A percentile compares a stretch with the other conserved stretches of the same genome.
Conservation (phyloP, 2,888 invertebrate species). For the Muscina levida region DNA sequence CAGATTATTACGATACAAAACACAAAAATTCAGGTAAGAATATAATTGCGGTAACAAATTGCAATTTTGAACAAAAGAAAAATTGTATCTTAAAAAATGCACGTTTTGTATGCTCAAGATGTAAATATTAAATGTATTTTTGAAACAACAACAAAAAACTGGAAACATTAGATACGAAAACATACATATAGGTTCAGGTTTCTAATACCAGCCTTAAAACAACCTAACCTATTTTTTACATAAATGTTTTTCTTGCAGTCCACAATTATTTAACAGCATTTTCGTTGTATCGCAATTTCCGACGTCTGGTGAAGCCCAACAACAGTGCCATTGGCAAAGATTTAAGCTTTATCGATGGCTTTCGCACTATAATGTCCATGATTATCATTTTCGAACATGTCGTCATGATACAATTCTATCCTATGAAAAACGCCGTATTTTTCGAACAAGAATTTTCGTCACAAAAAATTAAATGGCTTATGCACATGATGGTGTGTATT, state of each 20-base stretch:
- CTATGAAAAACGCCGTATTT: slow-evolving; percentile 72
- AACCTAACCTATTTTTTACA: not conserved
- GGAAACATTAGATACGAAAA: too few relatives aligned
- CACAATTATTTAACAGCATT: slow-evolving; percentile 70
- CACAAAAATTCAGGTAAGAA: slow-evolving; percentile 56
- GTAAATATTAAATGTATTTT: too few relatives aligned
- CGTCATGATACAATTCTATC: slow-evolving; percentile 58
- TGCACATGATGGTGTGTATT: slow-evolving; percentile 81
- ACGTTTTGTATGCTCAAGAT: too few relatives aligned
- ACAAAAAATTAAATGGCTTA: slow-evolving; percentile 70
- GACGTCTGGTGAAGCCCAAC: slow-evolving; percentile 68
- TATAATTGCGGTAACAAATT: not conserved
- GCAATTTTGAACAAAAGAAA: not conserved
- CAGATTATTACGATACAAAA: slow-evolving; percentile 67
- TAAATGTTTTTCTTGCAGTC: slow-evolving; percentile 3
- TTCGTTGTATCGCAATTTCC: slow-evolving; percentile 74
- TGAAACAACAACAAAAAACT: too few relatives aligned
- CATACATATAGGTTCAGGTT: too few relatives aligned
- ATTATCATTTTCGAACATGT: slow-evolving; percentile 71
- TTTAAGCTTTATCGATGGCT: slow-evolving; percentile 72
- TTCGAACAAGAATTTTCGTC: slow-evolving; percentile 69
- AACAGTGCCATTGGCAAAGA: slow-evolving; percentile 65
- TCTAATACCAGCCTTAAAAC: too few relatives aligned
- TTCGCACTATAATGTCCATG: slow-evolving; percentile 69
- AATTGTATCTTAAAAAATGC: too few relatives aligned